Conservation (phyloP, 1,140 invertebrate species). For the Teleopsis dalmanni region DNA sequence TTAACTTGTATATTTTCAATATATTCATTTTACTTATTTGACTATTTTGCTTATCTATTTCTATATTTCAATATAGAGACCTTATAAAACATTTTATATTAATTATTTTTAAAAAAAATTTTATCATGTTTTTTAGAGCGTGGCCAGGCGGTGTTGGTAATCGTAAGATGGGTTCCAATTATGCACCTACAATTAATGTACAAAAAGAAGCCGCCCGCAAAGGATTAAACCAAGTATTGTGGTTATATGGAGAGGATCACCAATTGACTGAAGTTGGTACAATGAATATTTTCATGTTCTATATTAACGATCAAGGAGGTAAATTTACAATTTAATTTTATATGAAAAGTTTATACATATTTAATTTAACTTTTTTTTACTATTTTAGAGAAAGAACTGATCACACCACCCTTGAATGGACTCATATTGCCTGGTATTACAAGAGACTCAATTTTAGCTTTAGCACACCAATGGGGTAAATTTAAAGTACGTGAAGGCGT, state of each 20-base stretch:
- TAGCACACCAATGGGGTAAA: conserved; percentile 78
- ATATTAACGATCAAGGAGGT: conserved; percentile 87
- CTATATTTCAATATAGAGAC: too few species aligned
- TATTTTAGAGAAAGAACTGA: conserved; percentile 75
- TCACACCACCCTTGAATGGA: conserved; percentile 87
- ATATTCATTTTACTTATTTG: background rate
- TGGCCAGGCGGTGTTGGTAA: conserved; percentile 95
- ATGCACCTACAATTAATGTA: conserved; percentile 77
- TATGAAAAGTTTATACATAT: background rate
- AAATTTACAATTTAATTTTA: conserved; percentile 18
- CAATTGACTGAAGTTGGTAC: conserved; percentile 96
- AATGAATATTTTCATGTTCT: conserved; percentile 96
- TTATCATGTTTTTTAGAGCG: conserved; percentile 58
- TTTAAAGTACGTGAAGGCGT: conserved; percentile 75
- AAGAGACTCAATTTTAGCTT: conserved; percentile 74
- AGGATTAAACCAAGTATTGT: conserved; percentile 92
- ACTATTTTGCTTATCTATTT: too few species aligned
- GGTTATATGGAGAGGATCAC: conserved; percentile 92
- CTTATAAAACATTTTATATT: too few species aligned
- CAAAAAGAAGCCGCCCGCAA: conserved; percentile 69
- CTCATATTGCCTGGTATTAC: conserved; percentile 92
- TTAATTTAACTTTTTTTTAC: background rate
- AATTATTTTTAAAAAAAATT: too few species aligned
- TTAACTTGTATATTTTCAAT: background rate
- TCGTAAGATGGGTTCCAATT: conserved; percentile 92